A percentile compares a stretch with the other conserved stretches of the same genome.
Evolutionary conservation across 2,113 vertebrate species (phyloP).

Genomic region (Stigmatopora argus): DNA sequence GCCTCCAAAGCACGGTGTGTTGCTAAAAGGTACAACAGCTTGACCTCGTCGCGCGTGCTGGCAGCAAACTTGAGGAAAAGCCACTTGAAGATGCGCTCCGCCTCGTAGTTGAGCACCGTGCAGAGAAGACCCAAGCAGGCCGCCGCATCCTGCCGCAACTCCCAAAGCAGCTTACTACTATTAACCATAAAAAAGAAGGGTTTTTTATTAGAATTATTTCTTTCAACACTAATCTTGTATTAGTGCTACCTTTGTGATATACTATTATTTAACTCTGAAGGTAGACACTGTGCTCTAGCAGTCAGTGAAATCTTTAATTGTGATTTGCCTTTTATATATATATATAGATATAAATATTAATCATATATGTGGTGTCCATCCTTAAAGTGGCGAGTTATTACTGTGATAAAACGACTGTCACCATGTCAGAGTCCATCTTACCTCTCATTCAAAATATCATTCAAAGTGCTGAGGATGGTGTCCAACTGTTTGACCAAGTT

Average conservation of each 20-base stretch:
- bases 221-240: no score
- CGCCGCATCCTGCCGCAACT: constrained; percentile 94
- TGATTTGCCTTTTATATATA: no score
- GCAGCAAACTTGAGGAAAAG: constrained; percentile 92
- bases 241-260: no score
- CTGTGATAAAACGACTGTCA: no score
- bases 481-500: constrained; percentile 96
- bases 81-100: constrained; percentile 98
- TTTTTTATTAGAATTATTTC: neutral
- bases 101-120: constrained; percentile 91
- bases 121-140: constrained; percentile 92
- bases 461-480: constrained; percentile 90
- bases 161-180: constrained; percentile 97
- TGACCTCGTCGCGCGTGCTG: constrained; percentile 91
- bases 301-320: no score
- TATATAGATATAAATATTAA: no score
- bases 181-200: constrained; percentile 8
- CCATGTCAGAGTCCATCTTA: constrained; percentile 58
- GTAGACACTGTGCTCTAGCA: no score
- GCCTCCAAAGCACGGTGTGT: constrained; percentile 91
- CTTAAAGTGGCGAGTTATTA: no score
- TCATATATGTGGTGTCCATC: no score
- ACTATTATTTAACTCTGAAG: no score
- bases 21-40: constrained; percentile 90
- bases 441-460: constrained; percentile 97